Conservation (phyloP, 1,140 invertebrate species). For the Zaprionus lachaisei region DNA sequence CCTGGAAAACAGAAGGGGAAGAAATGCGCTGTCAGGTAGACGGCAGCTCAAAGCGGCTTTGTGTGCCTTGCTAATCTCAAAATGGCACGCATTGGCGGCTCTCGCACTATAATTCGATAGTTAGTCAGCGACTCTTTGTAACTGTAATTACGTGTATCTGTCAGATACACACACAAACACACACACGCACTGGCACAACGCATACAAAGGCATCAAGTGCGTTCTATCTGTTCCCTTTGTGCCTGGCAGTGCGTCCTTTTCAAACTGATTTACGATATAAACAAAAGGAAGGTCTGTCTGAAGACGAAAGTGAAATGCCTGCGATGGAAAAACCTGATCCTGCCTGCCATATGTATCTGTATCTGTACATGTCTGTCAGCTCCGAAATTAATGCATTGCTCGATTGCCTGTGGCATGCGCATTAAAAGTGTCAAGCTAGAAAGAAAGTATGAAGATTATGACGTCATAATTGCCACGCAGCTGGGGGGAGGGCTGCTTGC, state of each 20-base stretch:
- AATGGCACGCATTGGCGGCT: constrained; percentile 63
- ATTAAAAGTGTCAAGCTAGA: constrained; percentile 17
- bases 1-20: constrained; percentile 16
- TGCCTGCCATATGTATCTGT: not conserved
- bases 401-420: constrained; percentile 19
- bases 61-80: constrained; percentile 54
- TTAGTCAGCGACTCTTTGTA: constrained; percentile 57
- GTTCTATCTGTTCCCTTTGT: not conserved
- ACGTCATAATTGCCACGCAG: constrained; percentile 58
- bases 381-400: constrained; percentile 22
- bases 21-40: constrained; percentile 9
- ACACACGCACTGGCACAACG: constrained; percentile 14
- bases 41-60: not conserved
- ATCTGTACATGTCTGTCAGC: constrained; percentile 1
- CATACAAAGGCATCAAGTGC: constrained; percentile 21
- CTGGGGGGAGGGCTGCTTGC: constrained; percentile 7
- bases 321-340: constrained; percentile 23
- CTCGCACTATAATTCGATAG: constrained; percentile 61
- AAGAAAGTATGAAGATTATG: constrained; percentile 36
- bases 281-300: constrained; percentile 10
- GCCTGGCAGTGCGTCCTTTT: constrained; percentile 20
- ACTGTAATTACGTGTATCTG: constrained; percentile 62
- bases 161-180: constrained; percentile 42
- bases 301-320: constrained; percentile 29
- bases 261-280: constrained; percentile 37